Conservation (phyloP, 1,140 invertebrate species). For the Aradophagus sp. region DNA sequence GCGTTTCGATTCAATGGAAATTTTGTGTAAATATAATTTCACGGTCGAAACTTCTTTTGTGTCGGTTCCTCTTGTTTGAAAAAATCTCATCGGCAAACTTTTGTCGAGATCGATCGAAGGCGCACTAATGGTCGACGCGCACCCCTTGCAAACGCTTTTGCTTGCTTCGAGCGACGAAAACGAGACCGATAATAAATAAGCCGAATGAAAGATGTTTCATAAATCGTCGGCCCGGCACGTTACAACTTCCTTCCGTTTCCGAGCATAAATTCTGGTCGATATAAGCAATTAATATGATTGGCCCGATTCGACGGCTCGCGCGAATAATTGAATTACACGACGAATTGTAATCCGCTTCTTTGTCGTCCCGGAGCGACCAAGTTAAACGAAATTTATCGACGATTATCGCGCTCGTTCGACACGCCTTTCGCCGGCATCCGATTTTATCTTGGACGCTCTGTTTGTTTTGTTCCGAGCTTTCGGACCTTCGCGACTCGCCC, state of each 20-base stretch:
- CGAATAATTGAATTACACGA: slow-evolving; percentile 27
- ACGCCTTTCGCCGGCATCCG: slow-evolving; percentile 1
- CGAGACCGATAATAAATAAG: slow-evolving; percentile 7
- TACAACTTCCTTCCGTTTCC: not conserved
- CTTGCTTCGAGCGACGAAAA: slow-evolving; percentile 11
- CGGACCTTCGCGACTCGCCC: no score
- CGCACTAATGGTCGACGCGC: slow-evolving; percentile 1
- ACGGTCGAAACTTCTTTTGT: slow-evolving; percentile 16
- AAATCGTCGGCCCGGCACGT: no score
- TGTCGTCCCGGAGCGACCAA: slow-evolving; percentile 3
- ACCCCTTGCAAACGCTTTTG: slow-evolving; percentile 4
- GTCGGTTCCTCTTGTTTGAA: no score
- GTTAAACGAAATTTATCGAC: slow-evolving; percentile 27
- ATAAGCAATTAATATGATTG: slow-evolving; percentile 30
- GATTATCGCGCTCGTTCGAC: slow-evolving; percentile 26
- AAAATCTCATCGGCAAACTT: slow-evolving; percentile 14
- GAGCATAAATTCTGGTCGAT: not conserved
- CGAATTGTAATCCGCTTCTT: slow-evolving; percentile 21
- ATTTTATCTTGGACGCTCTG: slow-evolving; percentile 6
- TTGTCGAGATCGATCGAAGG: slow-evolving; percentile 8
- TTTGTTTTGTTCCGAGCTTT: slow-evolving; percentile 6
- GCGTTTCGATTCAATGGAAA: slow-evolving; percentile 19
- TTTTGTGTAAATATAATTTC: slow-evolving; percentile 30
- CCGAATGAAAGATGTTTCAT: slow-evolving; percentile 6
- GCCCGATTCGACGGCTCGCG: not conserved